These are phyloP conservation scores for Tapirus terrestris DNA, from an alignment of 2,113 vertebrate genomes.

Conservation along the genomic window DNA sequence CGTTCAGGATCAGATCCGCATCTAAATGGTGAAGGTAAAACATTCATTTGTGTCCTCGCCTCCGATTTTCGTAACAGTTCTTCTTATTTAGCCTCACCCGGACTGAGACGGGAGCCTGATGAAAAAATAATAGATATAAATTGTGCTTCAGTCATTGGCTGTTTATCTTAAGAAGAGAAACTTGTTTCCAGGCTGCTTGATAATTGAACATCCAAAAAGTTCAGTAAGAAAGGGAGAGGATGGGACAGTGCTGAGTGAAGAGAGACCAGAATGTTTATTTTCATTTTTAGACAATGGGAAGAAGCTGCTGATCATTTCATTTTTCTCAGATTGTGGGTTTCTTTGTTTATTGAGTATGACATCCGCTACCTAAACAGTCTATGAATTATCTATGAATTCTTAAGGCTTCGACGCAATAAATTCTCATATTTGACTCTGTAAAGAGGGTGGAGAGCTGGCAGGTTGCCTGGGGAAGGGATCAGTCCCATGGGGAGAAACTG, in stretches of 20 bases:
- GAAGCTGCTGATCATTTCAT: not conserved
- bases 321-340: not conserved
- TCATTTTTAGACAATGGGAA: conserved; percentile 40
- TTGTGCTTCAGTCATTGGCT: conserved; percentile 75
- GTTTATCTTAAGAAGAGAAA: conserved; percentile 73
- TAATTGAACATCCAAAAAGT: conserved; percentile 72
- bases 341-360: conserved; percentile 49
- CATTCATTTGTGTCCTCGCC: conserved; percentile 72
- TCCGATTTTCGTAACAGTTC: conserved; percentile 68
- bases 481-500: not conserved
- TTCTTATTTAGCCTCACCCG: conserved; percentile 68
- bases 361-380: not conserved
- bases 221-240: not conserved
- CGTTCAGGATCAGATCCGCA: conserved; percentile 43
- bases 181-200: conserved; percentile 52
- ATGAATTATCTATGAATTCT: conserved; percentile 64
- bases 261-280: conserved; percentile 6
- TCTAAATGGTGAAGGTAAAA: conserved; percentile 84
- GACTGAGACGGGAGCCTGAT: conserved; percentile 70
- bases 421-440: not conserved
- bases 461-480: not conserved
- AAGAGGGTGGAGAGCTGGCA: not conserved
- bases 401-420: not conserved
- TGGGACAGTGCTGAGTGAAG: not conserved
- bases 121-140: conserved; percentile 81